Conservation (phyloP, 2,797 vertebrate genomes). For the Centroberyx gerrardi region DNA sequence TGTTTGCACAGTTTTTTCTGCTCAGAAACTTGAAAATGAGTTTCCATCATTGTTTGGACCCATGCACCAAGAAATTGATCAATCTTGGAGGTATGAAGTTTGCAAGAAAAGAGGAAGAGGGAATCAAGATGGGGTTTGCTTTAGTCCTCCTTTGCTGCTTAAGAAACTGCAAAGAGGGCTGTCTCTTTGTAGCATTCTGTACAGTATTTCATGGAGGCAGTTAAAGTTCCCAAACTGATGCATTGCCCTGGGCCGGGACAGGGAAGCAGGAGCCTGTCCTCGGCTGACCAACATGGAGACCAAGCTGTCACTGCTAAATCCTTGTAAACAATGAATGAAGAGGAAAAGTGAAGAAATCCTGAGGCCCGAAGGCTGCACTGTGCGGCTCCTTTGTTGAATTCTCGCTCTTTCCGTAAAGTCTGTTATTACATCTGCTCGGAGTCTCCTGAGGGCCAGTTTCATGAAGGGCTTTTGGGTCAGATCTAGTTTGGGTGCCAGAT, state of each 20-base stretch:
- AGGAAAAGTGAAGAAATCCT: too few relatives aligned
- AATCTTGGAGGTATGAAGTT: background rate
- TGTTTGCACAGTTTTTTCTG: background rate
- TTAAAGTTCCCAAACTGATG: background rate
- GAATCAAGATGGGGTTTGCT: slow-evolving; percentile 6
- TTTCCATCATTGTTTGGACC: slow-evolving; percentile 6
- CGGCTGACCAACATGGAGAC: background rate
- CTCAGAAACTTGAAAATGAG: background rate
- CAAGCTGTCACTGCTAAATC: background rate
- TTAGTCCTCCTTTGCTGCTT: slow-evolving; percentile 5
- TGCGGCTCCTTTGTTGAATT: background rate
- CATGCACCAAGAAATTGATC: background rate
- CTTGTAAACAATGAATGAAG: background rate
- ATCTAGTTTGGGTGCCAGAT: background rate
- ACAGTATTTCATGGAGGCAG: background rate
- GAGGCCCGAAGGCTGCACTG: background rate
- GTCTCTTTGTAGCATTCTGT: background rate
- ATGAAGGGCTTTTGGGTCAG: slow-evolving; percentile 4
- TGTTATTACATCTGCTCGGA: background rate
- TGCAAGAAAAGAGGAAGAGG: background rate
- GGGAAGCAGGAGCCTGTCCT: background rate
- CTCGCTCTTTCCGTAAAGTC: background rate
- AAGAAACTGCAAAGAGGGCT: slow-evolving; percentile 7
- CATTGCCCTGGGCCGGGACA: background rate
- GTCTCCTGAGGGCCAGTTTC: slow-evolving; percentile 5